These are phyloP conservation scores for Chironomus tepperi DNA, from an alignment of 1,140 invertebrate genomes.

Conservation along the genomic window DNA sequence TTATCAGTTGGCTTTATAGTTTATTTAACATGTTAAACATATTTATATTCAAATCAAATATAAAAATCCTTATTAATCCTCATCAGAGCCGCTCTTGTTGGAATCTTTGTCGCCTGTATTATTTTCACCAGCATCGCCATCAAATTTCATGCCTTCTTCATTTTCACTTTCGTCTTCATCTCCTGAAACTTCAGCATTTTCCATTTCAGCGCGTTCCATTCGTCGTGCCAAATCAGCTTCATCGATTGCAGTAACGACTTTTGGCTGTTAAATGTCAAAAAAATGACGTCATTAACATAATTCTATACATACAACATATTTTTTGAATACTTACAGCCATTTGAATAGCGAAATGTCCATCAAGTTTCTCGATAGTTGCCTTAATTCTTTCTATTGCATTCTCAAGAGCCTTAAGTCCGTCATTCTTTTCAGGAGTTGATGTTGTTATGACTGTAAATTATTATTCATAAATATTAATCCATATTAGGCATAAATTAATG, in stretches of 20 bases:
- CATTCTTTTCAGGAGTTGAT: slow-evolving; percentile 89
- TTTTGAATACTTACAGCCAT: slow-evolving; percentile 66
- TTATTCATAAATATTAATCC: slow-evolving; percentile 21
- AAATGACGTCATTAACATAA: background rate
- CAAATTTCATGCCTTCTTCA: slow-evolving; percentile 46
- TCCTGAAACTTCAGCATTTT: slow-evolving; percentile 88
- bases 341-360: slow-evolving; percentile 90
- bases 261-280: slow-evolving; percentile 57
- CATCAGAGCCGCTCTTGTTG: slow-evolving; percentile 25
- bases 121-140: slow-evolving; percentile 36
- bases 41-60: no score
- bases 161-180: slow-evolving; percentile 80
- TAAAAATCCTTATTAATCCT: background rate
- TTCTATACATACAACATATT: background rate
- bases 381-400: slow-evolving; percentile 84
- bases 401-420: slow-evolving; percentile 82
- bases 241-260: slow-evolving; percentile 96
- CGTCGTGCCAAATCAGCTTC: slow-evolving; percentile 89
- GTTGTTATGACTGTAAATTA: slow-evolving; percentile 83
- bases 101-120: slow-evolving; percentile 38
- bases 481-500: background rate
- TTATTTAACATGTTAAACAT: no score
- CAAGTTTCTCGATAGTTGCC: slow-evolving; percentile 68
- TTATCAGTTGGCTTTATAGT: no score
- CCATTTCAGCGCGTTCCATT: slow-evolving; percentile 86